phyloP scores from a whole-genome alignment of 2,888 invertebrate species.

The Thymelicus acteon region DNA sequence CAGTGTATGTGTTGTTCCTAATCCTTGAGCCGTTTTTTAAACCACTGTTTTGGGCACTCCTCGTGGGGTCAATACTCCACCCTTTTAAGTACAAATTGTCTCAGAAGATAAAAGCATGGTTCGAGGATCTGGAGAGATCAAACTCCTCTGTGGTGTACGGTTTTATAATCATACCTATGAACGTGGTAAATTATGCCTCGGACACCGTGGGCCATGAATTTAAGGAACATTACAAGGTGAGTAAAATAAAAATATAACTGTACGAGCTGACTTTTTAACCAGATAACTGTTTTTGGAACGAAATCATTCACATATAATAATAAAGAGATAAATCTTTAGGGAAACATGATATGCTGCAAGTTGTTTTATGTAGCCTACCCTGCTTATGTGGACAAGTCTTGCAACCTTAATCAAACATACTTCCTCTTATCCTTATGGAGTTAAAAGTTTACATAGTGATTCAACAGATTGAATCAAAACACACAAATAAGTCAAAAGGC shows the following conservation, averaged over 20 bases:
- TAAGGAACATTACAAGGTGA: conserved; percentile 85
- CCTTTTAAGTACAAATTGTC: conserved; percentile 95
- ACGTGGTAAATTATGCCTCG: conserved; percentile 90
- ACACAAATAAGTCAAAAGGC: no score
- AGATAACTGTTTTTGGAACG: no score
- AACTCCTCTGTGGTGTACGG: conserved; percentile 87
- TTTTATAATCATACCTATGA: conserved; percentile 88
- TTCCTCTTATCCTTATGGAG: no score
- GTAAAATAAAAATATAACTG: conserved; percentile 6
- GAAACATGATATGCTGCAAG: no score
- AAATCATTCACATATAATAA: no score
- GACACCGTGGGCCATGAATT: conserved; percentile 90
- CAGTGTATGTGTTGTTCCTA: conserved; percentile 91
- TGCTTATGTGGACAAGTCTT: no score
- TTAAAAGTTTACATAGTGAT: no score
- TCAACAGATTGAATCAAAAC: no score
- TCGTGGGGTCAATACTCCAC: conserved; percentile 98
- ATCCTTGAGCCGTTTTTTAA: conserved; percentile 96
- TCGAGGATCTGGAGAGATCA: conserved; percentile 87
- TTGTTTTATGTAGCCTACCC: no score
- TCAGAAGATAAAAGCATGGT: conserved; percentile 91
- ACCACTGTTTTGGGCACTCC: conserved; percentile 97
- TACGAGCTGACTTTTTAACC: no score
- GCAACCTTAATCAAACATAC: no score
- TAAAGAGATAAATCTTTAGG: no score